These are phyloP conservation scores for Pandemis cinnamomeana DNA, from an alignment of 2,888 invertebrate species.

Conservation along the genomic window DNA sequence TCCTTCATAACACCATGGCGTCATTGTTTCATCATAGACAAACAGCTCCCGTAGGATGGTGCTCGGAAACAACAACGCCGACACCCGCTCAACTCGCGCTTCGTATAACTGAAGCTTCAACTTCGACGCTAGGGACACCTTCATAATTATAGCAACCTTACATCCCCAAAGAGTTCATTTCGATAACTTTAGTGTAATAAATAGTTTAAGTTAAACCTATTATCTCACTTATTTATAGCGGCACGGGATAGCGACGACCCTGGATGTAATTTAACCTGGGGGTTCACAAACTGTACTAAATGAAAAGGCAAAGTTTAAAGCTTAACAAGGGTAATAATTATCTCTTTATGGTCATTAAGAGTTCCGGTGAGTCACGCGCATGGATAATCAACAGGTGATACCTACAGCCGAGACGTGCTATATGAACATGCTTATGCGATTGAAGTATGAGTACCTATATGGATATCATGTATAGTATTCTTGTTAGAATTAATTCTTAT, in stretches of 20 bases:
- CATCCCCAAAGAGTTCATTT: neutral
- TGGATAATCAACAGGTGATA: conserved; percentile 25
- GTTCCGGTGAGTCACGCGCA: conserved; percentile 65
- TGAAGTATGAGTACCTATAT: too few relatives aligned
- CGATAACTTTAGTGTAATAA: conserved; percentile 1
- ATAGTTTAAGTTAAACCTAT: conserved; percentile 5
- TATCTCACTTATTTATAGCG: neutral
- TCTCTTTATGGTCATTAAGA: conserved; percentile 42
- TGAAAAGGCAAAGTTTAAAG: conserved; percentile 20
- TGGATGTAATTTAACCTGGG: conserved; percentile 2
- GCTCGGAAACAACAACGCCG: conserved; percentile 23
- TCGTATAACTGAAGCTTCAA: conserved; percentile 3
- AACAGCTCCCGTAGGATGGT: conserved; percentile 58
- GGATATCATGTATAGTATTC: neutral
- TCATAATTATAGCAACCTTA: neutral
- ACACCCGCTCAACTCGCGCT: neutral
- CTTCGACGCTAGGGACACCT: conserved; percentile 19
- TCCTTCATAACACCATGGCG: conserved; percentile 63
- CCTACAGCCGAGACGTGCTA: neutral
- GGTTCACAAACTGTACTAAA: conserved; percentile 3
- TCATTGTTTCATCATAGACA: conserved; percentile 74
- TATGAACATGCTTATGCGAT: neutral
- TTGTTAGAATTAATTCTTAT: neutral
- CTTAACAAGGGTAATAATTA: conserved; percentile 28
- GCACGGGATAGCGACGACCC: neutral